Percentiles rank a stretch among this genome's conserved stretches.
These are phyloP conservation scores for Poeciliopsis turrubarensis DNA, from an alignment of 2,113 vertebrate genomes.

Conservation along the genomic window DNA sequence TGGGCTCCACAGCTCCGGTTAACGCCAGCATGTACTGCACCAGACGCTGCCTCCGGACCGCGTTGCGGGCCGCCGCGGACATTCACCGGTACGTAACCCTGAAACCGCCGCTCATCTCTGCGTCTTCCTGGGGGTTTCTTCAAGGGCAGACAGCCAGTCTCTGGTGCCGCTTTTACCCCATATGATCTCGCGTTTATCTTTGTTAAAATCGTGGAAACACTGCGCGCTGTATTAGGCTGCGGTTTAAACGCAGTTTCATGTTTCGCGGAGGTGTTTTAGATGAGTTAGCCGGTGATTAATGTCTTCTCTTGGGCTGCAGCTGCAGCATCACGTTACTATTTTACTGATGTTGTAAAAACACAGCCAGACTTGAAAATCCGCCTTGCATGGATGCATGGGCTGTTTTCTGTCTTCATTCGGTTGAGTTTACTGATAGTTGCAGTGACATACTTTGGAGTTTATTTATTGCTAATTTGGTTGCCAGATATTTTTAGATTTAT, in stretches of 20 bases:
- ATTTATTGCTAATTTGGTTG: not conserved
- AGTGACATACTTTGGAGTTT: not conserved
- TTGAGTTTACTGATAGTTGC: not conserved
- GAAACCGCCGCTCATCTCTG: not conserved
- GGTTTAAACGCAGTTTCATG: fast-evolving
- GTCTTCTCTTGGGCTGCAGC: not conserved
- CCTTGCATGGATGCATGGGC: too few species aligned
- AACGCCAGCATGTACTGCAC: slow-evolving; percentile 71
- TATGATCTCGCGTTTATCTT: fast-evolving
- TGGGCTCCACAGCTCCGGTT: not conserved
- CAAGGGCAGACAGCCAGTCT: slow-evolving; percentile 64
- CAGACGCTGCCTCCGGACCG: slow-evolving; percentile 74
- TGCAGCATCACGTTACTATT: not conserved
- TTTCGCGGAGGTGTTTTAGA: not conserved
- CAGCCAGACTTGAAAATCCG: not conserved
- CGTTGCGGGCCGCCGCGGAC: slow-evolving; percentile 64
- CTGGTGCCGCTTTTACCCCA: not conserved
- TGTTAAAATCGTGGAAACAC: not conserved
- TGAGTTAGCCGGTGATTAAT: not conserved
- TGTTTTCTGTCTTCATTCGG: not conserved
- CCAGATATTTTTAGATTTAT: not conserved
- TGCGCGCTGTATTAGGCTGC: fast-evolving
- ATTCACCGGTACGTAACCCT: slow-evolving; percentile 70
- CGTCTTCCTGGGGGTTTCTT: not conserved
- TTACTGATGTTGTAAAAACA: not conserved